These are phyloP conservation scores for Dicaeum eximium DNA, from an alignment of 2,113 vertebrate species.

Conservation along the genomic window DNA sequence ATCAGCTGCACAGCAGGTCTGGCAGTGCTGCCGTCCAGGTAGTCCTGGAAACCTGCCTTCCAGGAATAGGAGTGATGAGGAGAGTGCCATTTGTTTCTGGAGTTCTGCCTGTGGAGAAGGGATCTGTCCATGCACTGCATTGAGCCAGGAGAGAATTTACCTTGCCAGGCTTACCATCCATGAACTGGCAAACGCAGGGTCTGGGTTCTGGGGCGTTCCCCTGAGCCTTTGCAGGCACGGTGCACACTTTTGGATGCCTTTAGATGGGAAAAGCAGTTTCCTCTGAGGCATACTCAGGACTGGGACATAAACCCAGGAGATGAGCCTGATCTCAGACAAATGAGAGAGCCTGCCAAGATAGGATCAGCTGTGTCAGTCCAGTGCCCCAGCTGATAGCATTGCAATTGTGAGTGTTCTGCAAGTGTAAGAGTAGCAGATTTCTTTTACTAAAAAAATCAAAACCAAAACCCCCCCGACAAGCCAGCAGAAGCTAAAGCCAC, in stretches of 20 bases:
- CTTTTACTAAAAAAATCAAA: background rate
- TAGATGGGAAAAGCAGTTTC: background rate
- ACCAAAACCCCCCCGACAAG: rapidly evolving
- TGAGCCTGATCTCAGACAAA: background rate
- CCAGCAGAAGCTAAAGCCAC: background rate
- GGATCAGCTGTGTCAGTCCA: background rate
- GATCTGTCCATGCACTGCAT: background rate
- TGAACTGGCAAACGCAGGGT: background rate
- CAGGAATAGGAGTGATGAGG: background rate
- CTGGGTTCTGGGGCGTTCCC: background rate
- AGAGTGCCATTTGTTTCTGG: background rate
- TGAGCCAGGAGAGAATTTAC: background rate
- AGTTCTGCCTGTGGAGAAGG: background rate
- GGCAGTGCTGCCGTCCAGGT: background rate
- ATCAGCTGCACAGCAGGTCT: conserved; percentile 19
- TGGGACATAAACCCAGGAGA: background rate
- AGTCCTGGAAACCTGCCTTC: conserved; percentile 38
- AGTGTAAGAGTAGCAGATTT: background rate
- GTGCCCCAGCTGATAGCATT: background rate
- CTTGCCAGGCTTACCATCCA: background rate
- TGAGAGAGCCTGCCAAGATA: background rate
- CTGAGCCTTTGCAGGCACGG: background rate
- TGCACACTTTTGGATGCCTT: background rate
- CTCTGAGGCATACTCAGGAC: background rate
- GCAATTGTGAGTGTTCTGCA: background rate